Evolutionary conservation across 1,140 invertebrate genomes (phyloP).

Genomic region (Gryon sp.): DNA sequence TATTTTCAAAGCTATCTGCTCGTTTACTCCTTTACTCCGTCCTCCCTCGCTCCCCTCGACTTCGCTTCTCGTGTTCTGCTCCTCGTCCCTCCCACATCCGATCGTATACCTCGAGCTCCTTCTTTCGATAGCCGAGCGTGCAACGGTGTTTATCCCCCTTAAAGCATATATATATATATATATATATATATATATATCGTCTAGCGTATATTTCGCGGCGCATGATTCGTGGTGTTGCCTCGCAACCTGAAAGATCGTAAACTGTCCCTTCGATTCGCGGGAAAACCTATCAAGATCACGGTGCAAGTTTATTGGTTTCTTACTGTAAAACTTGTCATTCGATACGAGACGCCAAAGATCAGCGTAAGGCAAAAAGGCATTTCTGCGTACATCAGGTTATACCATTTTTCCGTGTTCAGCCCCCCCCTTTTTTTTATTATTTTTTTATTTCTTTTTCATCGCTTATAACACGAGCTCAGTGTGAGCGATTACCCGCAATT

Average conservation of each 20-base stretch:
- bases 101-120: constrained; percentile 37
- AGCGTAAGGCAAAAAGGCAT: constrained; percentile 17
- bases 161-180: no score
- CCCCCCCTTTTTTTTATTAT: no score
- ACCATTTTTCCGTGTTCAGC: no score
- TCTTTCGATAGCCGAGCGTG: constrained; percentile 49
- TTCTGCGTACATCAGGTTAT: no score
- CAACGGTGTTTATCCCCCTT: constrained; percentile 51
- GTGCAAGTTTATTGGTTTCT: constrained; percentile 50
- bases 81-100: constrained; percentile 27
- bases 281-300: constrained; percentile 48
- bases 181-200: constrained; percentile 17
- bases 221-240: constrained; percentile 51
- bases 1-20: constrained; percentile 1
- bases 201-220: constrained; percentile 36
- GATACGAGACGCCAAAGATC: no score
- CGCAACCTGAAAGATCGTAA: constrained; percentile 53
- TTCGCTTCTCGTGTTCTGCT: not conserved
- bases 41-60: constrained; percentile 4
- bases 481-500: constrained; percentile 38
- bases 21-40: constrained; percentile 27
- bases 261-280: constrained; percentile 54
- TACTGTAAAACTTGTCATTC: constrained; percentile 35
- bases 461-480: constrained; percentile 9
- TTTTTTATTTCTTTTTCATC: not conserved